Percentiles rank a stretch among this genome's conserved stretches.
phyloP scores from a whole-genome alignment of 2,113 vertebrate species.

The Pachycephala philippinensis region DNA sequence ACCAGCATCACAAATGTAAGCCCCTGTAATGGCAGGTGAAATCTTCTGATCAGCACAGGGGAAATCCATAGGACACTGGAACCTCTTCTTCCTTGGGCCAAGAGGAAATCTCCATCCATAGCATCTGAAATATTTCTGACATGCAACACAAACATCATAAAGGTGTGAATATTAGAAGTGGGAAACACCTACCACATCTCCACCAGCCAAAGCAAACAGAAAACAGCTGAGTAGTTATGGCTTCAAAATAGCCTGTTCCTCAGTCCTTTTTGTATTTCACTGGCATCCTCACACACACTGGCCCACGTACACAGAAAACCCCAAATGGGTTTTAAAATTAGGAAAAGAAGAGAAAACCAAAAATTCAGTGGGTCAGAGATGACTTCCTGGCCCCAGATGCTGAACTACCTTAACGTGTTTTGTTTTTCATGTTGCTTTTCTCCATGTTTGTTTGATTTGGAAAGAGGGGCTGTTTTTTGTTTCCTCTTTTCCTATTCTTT shows the following conservation, averaged over 20 bases:
- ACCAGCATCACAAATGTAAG: neutral
- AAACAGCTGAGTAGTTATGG: neutral
- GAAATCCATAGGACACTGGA: neutral
- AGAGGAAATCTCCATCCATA: neutral
- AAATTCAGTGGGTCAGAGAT: neutral
- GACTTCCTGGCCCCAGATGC: neutral
- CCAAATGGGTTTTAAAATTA: neutral
- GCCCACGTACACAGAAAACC: neutral
- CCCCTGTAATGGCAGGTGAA: neutral
- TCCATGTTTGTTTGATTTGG: neutral
- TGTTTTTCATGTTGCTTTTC: neutral
- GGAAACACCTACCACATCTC: slow-evolving; percentile 16
- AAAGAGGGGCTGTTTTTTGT: neutral
- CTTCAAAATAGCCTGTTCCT: neutral
- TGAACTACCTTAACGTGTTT: neutral
- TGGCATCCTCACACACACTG: neutral
- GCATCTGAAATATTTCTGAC: neutral
- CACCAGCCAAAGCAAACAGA: slow-evolving; percentile 5
- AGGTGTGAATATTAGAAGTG: slow-evolving; percentile 4
- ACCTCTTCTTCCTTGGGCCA: neutral
- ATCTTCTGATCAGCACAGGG: neutral
- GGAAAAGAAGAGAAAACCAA: neutral
- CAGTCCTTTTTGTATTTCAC: neutral
- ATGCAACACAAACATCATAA: neutral
- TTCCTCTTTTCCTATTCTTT: neutral